Conservation (phyloP, 2,888 invertebrate genomes). For the Herminia tarsipennalis region DNA sequence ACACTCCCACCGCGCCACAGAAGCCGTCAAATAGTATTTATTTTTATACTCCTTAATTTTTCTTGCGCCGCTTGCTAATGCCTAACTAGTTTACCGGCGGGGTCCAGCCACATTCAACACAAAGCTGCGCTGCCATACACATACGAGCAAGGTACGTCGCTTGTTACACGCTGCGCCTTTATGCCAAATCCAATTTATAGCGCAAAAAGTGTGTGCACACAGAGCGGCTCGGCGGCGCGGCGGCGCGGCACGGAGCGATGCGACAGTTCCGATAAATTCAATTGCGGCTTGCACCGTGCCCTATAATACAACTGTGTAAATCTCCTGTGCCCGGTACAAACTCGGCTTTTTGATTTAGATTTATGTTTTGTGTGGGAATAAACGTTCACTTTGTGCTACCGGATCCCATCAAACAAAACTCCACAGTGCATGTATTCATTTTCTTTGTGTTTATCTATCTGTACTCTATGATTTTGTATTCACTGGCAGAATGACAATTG, state of each 20-base stretch:
- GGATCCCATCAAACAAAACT: not conserved
- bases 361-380: not conserved
- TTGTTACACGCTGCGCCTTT: constrained; percentile 29
- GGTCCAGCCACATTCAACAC: no score
- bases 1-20: no score
- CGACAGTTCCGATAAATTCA: constrained; percentile 27
- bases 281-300: not conserved
- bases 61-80: no score
- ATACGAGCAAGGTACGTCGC: constrained; percentile 9
- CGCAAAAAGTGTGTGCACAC: constrained; percentile 19
- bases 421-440: not conserved
- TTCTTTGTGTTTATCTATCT: no score
- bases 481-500: no score
- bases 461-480: no score
- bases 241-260: not conserved
- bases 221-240: not conserved
- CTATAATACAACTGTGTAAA: not conserved
- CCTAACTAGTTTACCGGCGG: no score
- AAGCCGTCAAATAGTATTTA: no score
- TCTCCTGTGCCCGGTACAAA: not conserved
- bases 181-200: constrained; percentile 36
- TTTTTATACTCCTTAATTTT: no score
- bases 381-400: not conserved
- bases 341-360: not conserved
- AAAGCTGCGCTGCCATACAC: not conserved